Base-by-base conservation (phyloP, 2,797 vertebrate genomes). In the Gymnothorax reevesii region DNA sequence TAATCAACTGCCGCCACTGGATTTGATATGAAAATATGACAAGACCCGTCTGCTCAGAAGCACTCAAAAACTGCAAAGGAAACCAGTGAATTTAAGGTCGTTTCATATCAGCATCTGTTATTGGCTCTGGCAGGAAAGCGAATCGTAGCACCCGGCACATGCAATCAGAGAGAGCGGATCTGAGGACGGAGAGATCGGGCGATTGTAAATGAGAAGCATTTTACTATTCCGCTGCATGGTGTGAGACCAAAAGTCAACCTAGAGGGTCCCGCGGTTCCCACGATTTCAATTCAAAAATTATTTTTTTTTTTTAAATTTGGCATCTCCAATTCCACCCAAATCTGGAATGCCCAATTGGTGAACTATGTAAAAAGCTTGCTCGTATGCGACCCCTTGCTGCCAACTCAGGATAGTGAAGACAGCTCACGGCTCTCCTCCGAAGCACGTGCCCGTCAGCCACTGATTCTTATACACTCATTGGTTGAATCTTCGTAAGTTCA, bases 161-260 rank as follows among this genome's bases (percentile, higher is more conserved):
- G 49, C n/a, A 52, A 17, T 42, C 86, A 59, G 27, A 17, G n/a
- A 64, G 54, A 8, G 79, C 52, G 83, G 89, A 93, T 91, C 71
- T 88, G 75, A 91, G 86, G 85, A 42, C 87, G 79, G 86, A 80
- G 77, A 92, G 93, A 94, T 92, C 92, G 89, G 91, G 90, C 89
- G 84, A 90, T 93, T 92, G 92, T 90, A 94, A 95, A 94, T 93
- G 86, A 93, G 92, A 89, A 69, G 87, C 62, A 60, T 83, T 92
- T 89, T 87, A 86, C 91, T 90, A 93, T 91, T 92, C 90, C 88
- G 88, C 90, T 91, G 92, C 75, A 91, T 93, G 88, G 55, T 15
- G 86, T 86, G 90, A 88, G 90, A 92, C 82, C 86, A 86, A 73
- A 57, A 15, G 42, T 92, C 89, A 91, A 93, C 90, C 91, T 91